phyloP scores from a whole-genome alignment of 2,888 invertebrate genomes.

The Zhengitettix transpicula region DNA sequence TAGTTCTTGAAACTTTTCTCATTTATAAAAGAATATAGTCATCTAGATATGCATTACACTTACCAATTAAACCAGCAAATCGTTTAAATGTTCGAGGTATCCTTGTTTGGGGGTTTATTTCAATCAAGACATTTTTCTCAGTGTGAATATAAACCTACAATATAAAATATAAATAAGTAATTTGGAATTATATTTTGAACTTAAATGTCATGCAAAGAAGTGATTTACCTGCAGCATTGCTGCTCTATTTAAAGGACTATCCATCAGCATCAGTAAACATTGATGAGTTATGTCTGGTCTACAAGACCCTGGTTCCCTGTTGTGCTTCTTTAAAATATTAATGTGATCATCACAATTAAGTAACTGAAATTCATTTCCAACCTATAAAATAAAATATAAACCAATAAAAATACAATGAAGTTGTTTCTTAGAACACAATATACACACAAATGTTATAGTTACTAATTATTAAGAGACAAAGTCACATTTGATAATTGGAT shows the following conservation, averaged over 20 bases:
- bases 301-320: slow-evolving; percentile 72
- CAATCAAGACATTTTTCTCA: slow-evolving; percentile 80
- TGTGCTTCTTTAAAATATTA: slow-evolving; percentile 66
- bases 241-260: slow-evolving; percentile 91
- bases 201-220: not conserved
- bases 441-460: no score
- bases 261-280: slow-evolving; percentile 91
- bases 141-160: slow-evolving; percentile 70
- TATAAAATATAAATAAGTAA: not conserved
- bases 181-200: no score
- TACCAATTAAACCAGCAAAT: slow-evolving; percentile 93
- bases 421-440: no score
- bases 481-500: no score
- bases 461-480: no score
- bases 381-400: slow-evolving; percentile 30
- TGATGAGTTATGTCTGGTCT: slow-evolving; percentile 97
- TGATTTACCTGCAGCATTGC: slow-evolving; percentile 64
- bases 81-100: slow-evolving; percentile 94
- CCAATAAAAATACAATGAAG: no score
- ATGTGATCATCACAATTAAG: slow-evolving; percentile 89
- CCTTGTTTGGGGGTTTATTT: slow-evolving; percentile 91
- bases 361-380: slow-evolving; percentile 73
- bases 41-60: slow-evolving; percentile 9
- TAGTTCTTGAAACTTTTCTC: no score
- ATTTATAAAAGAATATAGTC: no score